Conservation (phyloP, 2,797 vertebrate species). For the Siniperca scherzeri region DNA sequence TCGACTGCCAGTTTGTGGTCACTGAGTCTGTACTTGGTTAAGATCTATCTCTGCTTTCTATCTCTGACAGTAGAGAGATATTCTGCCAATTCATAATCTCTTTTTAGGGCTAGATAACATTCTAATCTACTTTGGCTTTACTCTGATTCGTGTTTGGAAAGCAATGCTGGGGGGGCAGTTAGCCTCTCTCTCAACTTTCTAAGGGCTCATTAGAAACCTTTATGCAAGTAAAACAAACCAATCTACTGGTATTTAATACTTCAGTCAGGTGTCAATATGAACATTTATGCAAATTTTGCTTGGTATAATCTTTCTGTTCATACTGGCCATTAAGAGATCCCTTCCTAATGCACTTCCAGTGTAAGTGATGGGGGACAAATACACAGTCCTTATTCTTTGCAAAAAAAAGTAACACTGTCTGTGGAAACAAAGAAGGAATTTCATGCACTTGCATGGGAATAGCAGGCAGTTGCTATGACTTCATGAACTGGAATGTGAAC, state of each 20-base stretch:
- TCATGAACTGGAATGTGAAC: conserved; percentile 7
- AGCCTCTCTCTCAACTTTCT: background rate
- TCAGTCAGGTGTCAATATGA: background rate
- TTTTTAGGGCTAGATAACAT: too few species aligned
- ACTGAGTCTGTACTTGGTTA: too few species aligned
- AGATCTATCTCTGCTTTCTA: too few species aligned
- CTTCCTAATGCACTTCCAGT: background rate
- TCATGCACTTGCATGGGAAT: conserved; percentile 13
- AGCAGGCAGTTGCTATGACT: conserved; percentile 16
- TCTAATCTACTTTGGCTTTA: too few species aligned
- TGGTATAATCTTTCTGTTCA: background rate
- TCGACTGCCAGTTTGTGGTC: too few species aligned
- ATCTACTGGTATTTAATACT: background rate
- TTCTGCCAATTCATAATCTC: too few species aligned
- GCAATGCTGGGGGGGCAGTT: too few species aligned
- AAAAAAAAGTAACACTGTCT: background rate
- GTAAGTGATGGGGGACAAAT: background rate
- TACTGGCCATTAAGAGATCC: background rate
- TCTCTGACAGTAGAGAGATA: too few species aligned
- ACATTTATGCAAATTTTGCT: background rate
- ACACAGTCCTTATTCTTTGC: background rate
- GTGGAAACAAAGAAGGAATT: background rate
- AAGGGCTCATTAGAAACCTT: background rate
- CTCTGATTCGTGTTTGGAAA: too few species aligned
- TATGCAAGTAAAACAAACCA: background rate